These are phyloP conservation scores for Acanthoscelides obtectus DNA, from an alignment of 2,888 invertebrate genomes.

Conservation along the genomic window DNA sequence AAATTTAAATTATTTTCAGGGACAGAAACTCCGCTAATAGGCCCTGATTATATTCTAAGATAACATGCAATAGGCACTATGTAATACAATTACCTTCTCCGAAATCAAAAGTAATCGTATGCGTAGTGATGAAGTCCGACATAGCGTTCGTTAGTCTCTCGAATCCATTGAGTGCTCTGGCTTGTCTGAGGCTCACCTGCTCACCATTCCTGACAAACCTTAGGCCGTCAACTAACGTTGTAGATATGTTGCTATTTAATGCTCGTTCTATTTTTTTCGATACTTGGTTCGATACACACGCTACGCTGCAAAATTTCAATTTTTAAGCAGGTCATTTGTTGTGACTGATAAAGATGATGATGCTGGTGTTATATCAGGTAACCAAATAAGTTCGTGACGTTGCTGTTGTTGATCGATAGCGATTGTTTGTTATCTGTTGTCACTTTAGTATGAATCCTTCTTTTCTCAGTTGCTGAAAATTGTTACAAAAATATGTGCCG, in stretches of 20 bases:
- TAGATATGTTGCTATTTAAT: slow-evolving; percentile 36
- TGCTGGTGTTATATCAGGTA: too few relatives aligned
- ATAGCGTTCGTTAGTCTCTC: slow-evolving; percentile 51
- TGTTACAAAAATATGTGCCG: too few relatives aligned
- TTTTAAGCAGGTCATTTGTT: background rate
- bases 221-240: slow-evolving; percentile 40
- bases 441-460: too few relatives aligned
- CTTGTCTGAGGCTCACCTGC: slow-evolving; percentile 19
- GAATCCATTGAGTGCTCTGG: slow-evolving; percentile 25
- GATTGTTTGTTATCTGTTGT: too few relatives aligned
- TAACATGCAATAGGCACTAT: too few relatives aligned
- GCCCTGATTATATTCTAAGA: too few relatives aligned
- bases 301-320: slow-evolving; percentile 17
- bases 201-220: slow-evolving; percentile 34
- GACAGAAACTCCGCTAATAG: too few relatives aligned
- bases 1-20: too few relatives aligned
- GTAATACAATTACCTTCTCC: slow-evolving; percentile 21
- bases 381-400: too few relatives aligned
- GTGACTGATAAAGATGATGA: background rate
- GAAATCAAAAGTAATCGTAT: slow-evolving; percentile 61
- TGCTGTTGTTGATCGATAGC: too few relatives aligned
- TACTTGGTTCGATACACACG: slow-evolving; percentile 40
- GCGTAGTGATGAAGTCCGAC: slow-evolving; percentile 59
- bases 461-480: too few relatives aligned
- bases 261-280: slow-evolving; percentile 37